Conservation (phyloP, 2,888 invertebrate species). For the Doris montereyensis region DNA sequence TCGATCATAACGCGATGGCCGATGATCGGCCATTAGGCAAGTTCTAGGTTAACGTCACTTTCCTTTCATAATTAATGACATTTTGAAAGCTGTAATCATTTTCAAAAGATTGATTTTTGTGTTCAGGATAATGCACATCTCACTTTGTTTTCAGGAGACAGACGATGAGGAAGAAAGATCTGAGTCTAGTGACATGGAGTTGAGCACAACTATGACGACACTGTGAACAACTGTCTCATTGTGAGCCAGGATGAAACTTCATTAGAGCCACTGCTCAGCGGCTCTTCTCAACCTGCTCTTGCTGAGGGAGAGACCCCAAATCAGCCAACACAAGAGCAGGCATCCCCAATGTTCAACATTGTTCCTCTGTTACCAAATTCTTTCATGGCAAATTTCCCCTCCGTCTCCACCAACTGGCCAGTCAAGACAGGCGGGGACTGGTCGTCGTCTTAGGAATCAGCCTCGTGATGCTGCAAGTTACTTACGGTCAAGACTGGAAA, state of each 20-base stretch:
- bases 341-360: conserved; percentile 33
- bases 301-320: background rate
- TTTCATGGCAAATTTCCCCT: background rate
- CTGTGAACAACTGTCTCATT: conserved; percentile 51
- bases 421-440: background rate
- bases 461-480: conserved; percentile 39
- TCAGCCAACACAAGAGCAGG: background rate
- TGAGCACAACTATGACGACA: conserved; percentile 65
- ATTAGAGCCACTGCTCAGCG: conserved; percentile 35
- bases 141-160: conserved; percentile 25
- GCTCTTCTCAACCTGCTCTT: background rate
- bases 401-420: conserved; percentile 6
- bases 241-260: conserved; percentile 44
- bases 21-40: no score
- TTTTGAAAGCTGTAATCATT: no score
- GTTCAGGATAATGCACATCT: no score
- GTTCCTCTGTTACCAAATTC: conserved; percentile 39
- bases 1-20: no score
- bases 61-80: no score
- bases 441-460: conserved; percentile 14
- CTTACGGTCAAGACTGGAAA: conserved; percentile 32
- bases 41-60: no score
- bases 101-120: no score
- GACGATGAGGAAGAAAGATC: conserved; percentile 42
- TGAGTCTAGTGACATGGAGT: conserved; percentile 53